phyloP scores from a whole-genome alignment of 2,888 invertebrate genomes.

The Dione vanillae region DNA sequence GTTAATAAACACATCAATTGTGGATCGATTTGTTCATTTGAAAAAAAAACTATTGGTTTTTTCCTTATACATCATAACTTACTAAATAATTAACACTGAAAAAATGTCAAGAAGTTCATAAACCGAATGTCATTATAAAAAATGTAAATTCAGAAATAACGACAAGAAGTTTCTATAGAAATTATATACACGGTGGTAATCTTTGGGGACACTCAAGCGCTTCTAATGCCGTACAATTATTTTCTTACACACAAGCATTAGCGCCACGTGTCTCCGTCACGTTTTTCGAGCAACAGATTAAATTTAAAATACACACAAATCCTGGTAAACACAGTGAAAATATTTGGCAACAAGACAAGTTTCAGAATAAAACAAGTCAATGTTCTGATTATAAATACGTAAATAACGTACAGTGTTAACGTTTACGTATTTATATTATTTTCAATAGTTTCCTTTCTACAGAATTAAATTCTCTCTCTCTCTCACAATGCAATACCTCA shows the following conservation, averaged over 20 bases:
- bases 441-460: too few relatives aligned
- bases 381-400: slow-evolving; percentile 28
- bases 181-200: slow-evolving; percentile 26
- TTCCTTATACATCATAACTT: not conserved
- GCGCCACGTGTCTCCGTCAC: slow-evolving; percentile 28
- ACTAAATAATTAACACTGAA: not conserved
- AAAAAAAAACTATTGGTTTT: not conserved
- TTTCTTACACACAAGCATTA: not conserved
- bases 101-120: not conserved
- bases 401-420: too few relatives aligned
- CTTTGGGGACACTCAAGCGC: slow-evolving; percentile 36
- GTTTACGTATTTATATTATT: not conserved
- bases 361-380: slow-evolving; percentile 28
- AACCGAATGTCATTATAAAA: not conserved
- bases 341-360: slow-evolving; percentile 25
- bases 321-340: slow-evolving; percentile 11
- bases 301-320: slow-evolving; percentile 12
- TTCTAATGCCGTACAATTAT: slow-evolving; percentile 36
- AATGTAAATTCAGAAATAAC: slow-evolving; percentile 9
- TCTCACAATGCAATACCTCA: too few relatives aligned
- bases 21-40: not conserved
- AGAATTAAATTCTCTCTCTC: too few relatives aligned
- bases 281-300: slow-evolving; percentile 17
- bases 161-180: slow-evolving; percentile 13
- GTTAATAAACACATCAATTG: not conserved